Base-by-base conservation (phyloP, 2,113 vertebrate genomes). In the Benitochromis conjunctus region DNA sequence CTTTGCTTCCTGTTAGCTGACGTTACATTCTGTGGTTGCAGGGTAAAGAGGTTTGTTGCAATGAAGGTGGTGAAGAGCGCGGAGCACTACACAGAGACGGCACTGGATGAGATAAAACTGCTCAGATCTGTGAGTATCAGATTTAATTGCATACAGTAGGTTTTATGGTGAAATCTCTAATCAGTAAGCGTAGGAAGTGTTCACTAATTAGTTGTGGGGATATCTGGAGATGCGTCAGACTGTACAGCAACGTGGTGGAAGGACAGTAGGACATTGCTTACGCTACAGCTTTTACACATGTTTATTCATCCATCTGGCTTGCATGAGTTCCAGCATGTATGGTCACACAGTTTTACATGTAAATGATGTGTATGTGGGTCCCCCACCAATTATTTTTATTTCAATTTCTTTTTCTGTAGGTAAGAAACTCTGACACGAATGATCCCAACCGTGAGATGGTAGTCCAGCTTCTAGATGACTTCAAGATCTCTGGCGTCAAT, bases 21-120 rank as follows among this genome's bases (percentile, higher is more conserved):
- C 14, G 11, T 79, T 26, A 24, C 62, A 78, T 87, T 51, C 71
- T 94, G 81, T 94, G 83, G 79, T 90, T 93, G 26, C 92, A 99
- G 98, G 95, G 97, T 96, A 69, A 99, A 97, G 92, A 97, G 97
- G 54, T 99, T 99, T 95, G 98, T 99, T 93, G 99, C 99, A 16
- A 99, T 99, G 98, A 99, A 99, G 94, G 99, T 99, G 89, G 98
- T 99, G 89, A 99, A 99, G 95, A 99, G 99, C 91, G 99, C 99
- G 2, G 99, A 99, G 92, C 98, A 99, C 91, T 99, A 99, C 90
- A 99, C 99, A 0, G 99, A 99, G 95, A 99, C 99, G 0, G 99
- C 99, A 1, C 94, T 99, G 90, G 99, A 99, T 94, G 98, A 99
- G 94, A 99, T 99, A 94, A 98, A 98, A 87, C 94, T 99, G 89